Evolutionary conservation across 2,888 invertebrate genomes (phyloP).

Genomic region (Micropterix aruncella): DNA sequence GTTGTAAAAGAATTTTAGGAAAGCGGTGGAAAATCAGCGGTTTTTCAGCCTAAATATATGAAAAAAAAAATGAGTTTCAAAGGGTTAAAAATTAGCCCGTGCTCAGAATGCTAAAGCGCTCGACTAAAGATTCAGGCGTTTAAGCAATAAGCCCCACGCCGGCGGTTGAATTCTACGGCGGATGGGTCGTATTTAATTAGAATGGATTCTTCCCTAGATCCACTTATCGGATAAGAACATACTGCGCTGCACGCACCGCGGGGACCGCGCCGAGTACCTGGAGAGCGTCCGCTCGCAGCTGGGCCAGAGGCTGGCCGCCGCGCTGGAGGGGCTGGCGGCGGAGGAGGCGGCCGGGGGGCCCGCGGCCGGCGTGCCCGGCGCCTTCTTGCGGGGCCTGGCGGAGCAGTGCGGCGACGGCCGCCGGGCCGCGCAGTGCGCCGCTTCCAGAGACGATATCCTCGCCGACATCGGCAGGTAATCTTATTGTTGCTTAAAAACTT

Average conservation of each 20-base stretch:
- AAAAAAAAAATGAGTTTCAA: no score
- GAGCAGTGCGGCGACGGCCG: constrained; percentile 62
- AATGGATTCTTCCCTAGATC: constrained; percentile 39
- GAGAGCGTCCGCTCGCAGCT: constrained; percentile 49
- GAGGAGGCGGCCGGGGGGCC: constrained; percentile 47
- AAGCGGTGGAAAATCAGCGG: no score
- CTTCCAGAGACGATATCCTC: constrained; percentile 54
- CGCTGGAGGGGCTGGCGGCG: constrained; percentile 54
- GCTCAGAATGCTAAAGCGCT: no score
- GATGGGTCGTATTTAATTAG: no score
- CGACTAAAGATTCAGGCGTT: no score
- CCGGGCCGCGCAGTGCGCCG: constrained; percentile 52
- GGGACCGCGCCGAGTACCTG: constrained; percentile 42
- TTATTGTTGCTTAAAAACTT: constrained; percentile 9
- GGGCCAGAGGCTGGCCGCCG: constrained; percentile 49
- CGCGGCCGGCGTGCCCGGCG: constrained; percentile 47
- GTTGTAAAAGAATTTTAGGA: no score
- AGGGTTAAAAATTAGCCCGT: no score
- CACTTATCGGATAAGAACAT: constrained; percentile 64
- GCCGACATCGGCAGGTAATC: constrained; percentile 52
- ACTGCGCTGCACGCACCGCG: constrained; percentile 32
- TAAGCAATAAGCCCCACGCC: no score
- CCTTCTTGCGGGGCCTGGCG: constrained; percentile 52
- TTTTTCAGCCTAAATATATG: no score
- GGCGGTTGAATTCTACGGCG: no score